Base-by-base conservation (phyloP, 2,113 vertebrate species). In the Gallinago media region DNA sequence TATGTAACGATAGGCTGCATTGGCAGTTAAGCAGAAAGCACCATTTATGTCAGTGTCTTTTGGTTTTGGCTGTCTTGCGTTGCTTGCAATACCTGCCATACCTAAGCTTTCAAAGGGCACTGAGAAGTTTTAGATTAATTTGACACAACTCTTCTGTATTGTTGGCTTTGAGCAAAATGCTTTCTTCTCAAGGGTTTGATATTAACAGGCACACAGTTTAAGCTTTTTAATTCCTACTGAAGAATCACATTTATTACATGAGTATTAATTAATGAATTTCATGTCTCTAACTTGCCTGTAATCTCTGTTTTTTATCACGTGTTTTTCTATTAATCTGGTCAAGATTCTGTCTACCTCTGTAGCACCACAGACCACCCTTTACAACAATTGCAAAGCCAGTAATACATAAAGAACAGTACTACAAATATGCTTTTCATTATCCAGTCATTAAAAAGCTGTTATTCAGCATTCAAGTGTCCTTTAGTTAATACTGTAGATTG, bases 1-100 rank as follows among this genome's bases (percentile, higher is more conserved):
- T 36, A 32, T 8, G 16, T 21, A 82, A 66, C 3, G n/a, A 63
- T 3, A 59, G 49, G 18, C 15, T 2, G 2, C 29, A 3, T 0
- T 14, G 11, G 32, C 23, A 70, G 31, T 25, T 31, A 26, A 25
- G 27, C 21, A 40, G 50, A 46, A 61, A 79, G 66, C 7, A 36
- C 4, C 25, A 19, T 20, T 74, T 59, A 61, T 29, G 8, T 17
- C 25, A 40, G 9, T 17, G 26, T 13, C 8, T 21, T 80, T 26
- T 44, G 38, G 21, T 18, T 73, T n/a, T 88, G 16, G 11, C 4
- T 73, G 7, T 29, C 36, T 54, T 19, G 55, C 73, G 19, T 14
- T 54, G 40, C 16, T 40, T 50, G 23, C 31, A 78, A 15, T n/a
- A 19, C 22, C 34, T 73, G 7, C 38, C 34, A 38, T 14, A 18